These are phyloP conservation scores for Heliothis virescens DNA, from an alignment of 1,140 invertebrate species.

Conservation along the genomic window DNA sequence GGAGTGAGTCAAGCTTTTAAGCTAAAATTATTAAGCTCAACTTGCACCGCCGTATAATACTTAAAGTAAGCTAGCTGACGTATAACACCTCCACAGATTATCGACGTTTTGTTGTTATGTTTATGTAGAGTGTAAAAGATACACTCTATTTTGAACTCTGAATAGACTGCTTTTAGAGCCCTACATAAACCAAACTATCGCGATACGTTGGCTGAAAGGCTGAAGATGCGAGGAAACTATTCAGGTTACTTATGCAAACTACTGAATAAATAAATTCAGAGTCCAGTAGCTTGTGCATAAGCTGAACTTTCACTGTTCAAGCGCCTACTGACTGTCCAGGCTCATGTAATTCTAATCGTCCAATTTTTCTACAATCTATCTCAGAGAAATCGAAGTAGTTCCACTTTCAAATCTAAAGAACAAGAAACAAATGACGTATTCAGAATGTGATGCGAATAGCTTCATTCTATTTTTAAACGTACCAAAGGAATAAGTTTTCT, in stretches of 20 bases:
- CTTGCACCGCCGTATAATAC: constrained; percentile 64
- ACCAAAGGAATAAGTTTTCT: constrained; percentile 29
- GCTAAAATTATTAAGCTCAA: constrained; percentile 83
- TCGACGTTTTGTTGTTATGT: constrained; percentile 20
- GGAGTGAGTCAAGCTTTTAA: constrained; percentile 81
- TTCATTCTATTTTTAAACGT: constrained; percentile 19
- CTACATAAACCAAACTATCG: not conserved
- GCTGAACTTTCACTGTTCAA: not conserved
- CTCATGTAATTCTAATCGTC: not conserved
- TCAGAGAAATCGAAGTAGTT: not conserved
- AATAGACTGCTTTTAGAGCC: not conserved
- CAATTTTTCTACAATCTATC: not conserved
- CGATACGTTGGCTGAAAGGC: too few relatives aligned
- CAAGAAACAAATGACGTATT: constrained; percentile 15
- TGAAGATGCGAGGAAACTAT: not conserved
- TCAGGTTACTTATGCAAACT: not conserved
- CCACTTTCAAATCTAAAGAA: not conserved
- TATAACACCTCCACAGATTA: constrained; percentile 47
- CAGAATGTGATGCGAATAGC: constrained; percentile 25
- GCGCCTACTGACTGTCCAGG: too few relatives aligned
- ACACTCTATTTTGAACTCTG: not conserved
- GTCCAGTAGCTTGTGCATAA: not conserved
- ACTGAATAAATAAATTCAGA: too few relatives aligned
- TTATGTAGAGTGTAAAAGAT: constrained; percentile 1
- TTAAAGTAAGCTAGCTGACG: constrained; percentile 63